Conservation (phyloP, 2,888 invertebrate genomes). For the Cryptocheilus praepositus region DNA sequence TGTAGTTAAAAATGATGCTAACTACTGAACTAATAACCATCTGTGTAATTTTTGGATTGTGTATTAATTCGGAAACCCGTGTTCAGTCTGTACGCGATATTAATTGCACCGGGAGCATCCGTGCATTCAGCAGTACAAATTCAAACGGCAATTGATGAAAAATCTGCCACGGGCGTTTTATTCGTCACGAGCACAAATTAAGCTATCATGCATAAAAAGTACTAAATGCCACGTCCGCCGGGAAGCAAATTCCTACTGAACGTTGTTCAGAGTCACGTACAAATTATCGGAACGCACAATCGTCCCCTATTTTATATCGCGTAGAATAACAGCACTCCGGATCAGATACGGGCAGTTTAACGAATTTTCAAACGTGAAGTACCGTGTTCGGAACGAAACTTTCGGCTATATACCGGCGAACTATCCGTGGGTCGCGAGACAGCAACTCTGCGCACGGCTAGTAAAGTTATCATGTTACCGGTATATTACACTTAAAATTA, state of each 20-base stretch:
- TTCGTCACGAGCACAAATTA: too few species aligned
- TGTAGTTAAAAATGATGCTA: conserved; percentile 51
- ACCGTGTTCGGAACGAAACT: too few species aligned
- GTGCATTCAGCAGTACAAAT: too few species aligned
- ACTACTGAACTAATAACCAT: conserved; percentile 40
- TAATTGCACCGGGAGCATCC: background rate
- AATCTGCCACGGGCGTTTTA: too few species aligned
- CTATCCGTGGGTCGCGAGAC: background rate
- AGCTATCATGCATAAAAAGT: too few species aligned
- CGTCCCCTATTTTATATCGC: too few species aligned
- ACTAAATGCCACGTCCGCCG: too few species aligned
- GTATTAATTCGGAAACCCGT: conserved; percentile 35
- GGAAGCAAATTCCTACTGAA: too few species aligned
- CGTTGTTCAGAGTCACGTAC: too few species aligned
- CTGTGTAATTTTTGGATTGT: conserved; percentile 47
- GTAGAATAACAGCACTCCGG: too few species aligned
- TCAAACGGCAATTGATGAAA: too few species aligned
- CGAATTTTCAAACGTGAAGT: background rate
- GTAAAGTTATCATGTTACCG: conserved; percentile 7
- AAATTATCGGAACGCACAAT: too few species aligned
- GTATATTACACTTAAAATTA: conserved; percentile 7
- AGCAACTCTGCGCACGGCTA: background rate
- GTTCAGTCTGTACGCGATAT: background rate
- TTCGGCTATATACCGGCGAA: background rate
- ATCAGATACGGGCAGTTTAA: background rate